Conservation (phyloP, 2,888 invertebrate species). For the Eupithecia abbreviata region DNA sequence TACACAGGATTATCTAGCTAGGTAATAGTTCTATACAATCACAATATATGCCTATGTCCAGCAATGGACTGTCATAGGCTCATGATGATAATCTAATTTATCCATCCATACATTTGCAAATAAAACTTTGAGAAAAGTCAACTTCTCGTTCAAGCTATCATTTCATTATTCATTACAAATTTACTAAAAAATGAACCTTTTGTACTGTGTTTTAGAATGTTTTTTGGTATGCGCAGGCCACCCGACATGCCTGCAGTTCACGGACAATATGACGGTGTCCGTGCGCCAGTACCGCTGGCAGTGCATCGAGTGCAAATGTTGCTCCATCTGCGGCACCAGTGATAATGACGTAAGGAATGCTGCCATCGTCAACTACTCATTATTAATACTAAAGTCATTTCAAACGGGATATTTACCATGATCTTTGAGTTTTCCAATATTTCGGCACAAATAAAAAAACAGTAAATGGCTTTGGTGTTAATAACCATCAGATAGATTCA, state of each 20-base stretch:
- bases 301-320: slow-evolving; percentile 99
- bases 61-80: no score
- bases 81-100: background rate
- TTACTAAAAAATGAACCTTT: background rate
- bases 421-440: no score
- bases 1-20: no score
- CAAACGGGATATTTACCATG: no score
- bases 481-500: no score
- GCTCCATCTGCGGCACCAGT: slow-evolving; percentile 99
- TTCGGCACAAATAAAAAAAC: no score
- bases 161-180: background rate
- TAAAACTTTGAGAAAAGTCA: background rate
- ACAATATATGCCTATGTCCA: no score
- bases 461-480: no score
- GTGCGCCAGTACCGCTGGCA: slow-evolving; percentile 99
- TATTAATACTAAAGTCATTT: no score
- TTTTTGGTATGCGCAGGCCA: slow-evolving; percentile 87
- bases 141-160: background rate
- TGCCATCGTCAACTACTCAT: no score
- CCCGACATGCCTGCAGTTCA: slow-evolving; percentile 99
- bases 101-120: background rate
- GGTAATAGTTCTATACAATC: no score
- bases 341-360: slow-evolving; percentile 96
- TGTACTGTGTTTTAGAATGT: slow-evolving; percentile 3
- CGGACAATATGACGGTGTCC: slow-evolving; percentile 98